Evolutionary conservation across 92 coral and sea anemone genomes (phyloP), one percentile per base, ranked within the genome.

Genomic region (Scolanthus callimorphus): DNA sequence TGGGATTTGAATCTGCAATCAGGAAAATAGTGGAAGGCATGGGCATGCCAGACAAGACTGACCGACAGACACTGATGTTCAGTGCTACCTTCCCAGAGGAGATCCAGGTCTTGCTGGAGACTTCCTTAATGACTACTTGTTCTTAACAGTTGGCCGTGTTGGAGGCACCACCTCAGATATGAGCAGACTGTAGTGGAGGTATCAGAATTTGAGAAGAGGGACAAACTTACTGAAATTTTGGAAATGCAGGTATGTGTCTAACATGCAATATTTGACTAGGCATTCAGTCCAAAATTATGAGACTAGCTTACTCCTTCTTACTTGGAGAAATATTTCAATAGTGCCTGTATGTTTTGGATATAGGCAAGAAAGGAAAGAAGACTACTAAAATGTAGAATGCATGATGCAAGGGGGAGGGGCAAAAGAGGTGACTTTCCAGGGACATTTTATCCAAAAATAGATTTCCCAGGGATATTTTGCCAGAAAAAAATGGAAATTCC

Each of bases 31-130:
- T 91, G 12, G 88, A 81, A 52, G 69, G 71, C 2, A 27, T 76
- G 68, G 92, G 91, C 3, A 71, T 91, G 84, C 97, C 97, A 0
- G 96, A 73, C 21, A 88, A 84, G 59, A 56, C 82, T 1, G 82
- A 84, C 11, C 75, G 97, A 3, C 96, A 88, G 70, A 91, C 97
- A 2, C 69, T 91, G 19, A 91, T 91, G 97, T 91, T 91, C 73
- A 91, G 97, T 62, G 97, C 97, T 1, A 91, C 97, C 2, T 91
- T 91, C 61, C 97, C 97, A 0, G 97, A 91, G 53, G 84, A 88
- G 52, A 91, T 91, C 31, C 97, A 91, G 58, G 77, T 25, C 60
- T 91, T 39, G 97, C 97, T 0, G 78, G 89, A 3, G 97, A 91
- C 61, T 91, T 91, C 62, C 61, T 91, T 44, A 91, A 88, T 63